Base-by-base conservation (phyloP, 2,797 vertebrate genomes). In the Fistularia tabacaria region DNA sequence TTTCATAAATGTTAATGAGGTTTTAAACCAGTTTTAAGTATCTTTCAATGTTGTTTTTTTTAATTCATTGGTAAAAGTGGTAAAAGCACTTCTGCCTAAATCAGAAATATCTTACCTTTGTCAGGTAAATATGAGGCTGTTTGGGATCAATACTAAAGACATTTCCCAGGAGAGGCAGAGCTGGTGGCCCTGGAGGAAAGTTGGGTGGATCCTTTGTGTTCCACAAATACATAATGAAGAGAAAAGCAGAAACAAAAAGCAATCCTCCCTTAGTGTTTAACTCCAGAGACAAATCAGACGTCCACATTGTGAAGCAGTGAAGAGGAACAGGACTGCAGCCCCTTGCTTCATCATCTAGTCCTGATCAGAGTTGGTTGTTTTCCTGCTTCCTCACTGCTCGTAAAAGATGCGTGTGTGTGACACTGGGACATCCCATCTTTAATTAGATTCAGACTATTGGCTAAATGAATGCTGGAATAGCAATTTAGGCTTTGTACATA, bases 101-200 rank as follows among this genome's bases (percentile, higher is more conserved):
- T 9, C 13, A 3, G 41, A 3, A 11, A 14, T 10, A 49, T 13
- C 90, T 90, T 88, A 93, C 92, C 92, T 93, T 91, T 49, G 90
- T 91, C 38, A 94, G 74, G 1, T 89, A 91, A 67, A 90, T 82
- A 50, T 93, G 92, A 66, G 91, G 92, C 52, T 92, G 83, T 63
- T 83, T 90, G 1, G 85, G 60, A 65, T 92, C 89, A 44, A 92
- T 87, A 51, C 59, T 85, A 69, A 91, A 90, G 41, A 92, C n/a
- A 39, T 91, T 93, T 74, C 92, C 92, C 8, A 93, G 56, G 0
- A 93, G 38, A 51, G 93, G 92, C n/a, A 93, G 77, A 38, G 85
- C 69, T 7, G 78, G 82, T 0, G 91, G 92, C 70, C 91, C 92
- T 9, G 91, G 91, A 52, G 93, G 92, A 54, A 90, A 93, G 52